These are phyloP conservation scores for Netelia melanura DNA, from an alignment of 2,888 invertebrate genomes.

Conservation along the genomic window DNA sequence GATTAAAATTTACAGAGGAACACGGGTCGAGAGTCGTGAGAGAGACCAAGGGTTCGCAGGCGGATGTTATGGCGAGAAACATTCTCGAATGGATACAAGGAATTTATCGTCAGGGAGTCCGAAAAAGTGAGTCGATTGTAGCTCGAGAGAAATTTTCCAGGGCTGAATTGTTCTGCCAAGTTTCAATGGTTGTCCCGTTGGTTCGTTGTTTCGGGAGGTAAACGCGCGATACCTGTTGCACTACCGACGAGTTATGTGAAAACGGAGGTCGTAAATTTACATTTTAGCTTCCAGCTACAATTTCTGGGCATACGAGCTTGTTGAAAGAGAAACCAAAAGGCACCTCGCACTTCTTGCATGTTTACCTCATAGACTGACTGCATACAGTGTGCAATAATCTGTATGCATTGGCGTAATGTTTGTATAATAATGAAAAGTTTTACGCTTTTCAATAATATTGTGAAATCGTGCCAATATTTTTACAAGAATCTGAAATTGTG, in stretches of 20 bases:
- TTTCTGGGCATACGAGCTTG: not conserved
- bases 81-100: conserved; percentile 92
- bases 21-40: conserved; percentile 74
- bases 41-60: conserved; percentile 79
- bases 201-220: not conserved
- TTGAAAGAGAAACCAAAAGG: not conserved
- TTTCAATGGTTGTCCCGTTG: not conserved
- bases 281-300: conserved; percentile 6
- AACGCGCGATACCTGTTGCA: not conserved
- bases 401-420: not conserved
- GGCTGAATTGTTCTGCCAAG: not conserved
- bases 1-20: conserved; percentile 70
- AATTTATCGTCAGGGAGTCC: conserved; percentile 88
- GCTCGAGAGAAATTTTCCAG: conserved; percentile 14
- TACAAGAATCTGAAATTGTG: too few species aligned
- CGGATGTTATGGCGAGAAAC: conserved; percentile 91
- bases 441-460: too few species aligned
- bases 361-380: not conserved
- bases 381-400: not conserved
- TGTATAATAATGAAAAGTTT: too few species aligned
- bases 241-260: not conserved
- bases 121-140: conserved; percentile 85
- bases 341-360: not conserved
- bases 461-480: too few species aligned
- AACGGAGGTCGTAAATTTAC: conserved; percentile 16